These are phyloP conservation scores for Astropecten irregularis DNA, from an alignment of 53 echinoderm and acorn worm species.

Conservation along the genomic window DNA sequence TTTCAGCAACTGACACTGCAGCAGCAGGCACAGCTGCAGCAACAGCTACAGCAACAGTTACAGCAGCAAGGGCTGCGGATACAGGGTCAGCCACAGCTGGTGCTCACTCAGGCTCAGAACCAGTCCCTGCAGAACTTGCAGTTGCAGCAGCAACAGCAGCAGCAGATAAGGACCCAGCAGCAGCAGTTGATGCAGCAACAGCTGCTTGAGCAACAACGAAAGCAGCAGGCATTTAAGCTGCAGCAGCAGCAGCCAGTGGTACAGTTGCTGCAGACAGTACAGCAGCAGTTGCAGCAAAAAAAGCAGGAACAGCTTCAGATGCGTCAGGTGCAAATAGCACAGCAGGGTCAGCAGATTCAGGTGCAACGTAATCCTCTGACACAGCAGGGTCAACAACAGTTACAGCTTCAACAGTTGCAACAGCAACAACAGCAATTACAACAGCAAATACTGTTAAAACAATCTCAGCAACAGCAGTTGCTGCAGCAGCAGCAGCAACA, in stretches of 20 bases:
- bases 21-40: slow-evolving; percentile 45
- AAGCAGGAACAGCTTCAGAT: slow-evolving; percentile 41
- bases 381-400: slow-evolving; percentile 12
- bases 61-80: slow-evolving; percentile 33
- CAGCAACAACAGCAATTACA: slow-evolving; percentile 4
- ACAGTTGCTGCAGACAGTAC: slow-evolving; percentile 47
- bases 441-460: not conserved
- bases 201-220: slow-evolving; percentile 35
- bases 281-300: slow-evolving; percentile 40
- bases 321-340: slow-evolving; percentile 50
- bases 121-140: slow-evolving; percentile 42
- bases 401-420: slow-evolving; percentile 40
- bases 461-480: not conserved
- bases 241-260: slow-evolving; percentile 51
- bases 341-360: slow-evolving; percentile 53
- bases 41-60: slow-evolving; percentile 36
- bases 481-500: no score
- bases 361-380: slow-evolving; percentile 34
- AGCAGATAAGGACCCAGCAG: slow-evolving; percentile 22
- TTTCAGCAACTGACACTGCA: slow-evolving; percentile 38
- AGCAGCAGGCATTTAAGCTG: slow-evolving; percentile 44
- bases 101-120: slow-evolving; percentile 25
- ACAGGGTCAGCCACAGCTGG: slow-evolving; percentile 40
- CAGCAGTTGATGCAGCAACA: slow-evolving; percentile 33
- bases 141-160: slow-evolving; percentile 38